These are phyloP conservation scores for Neodon shergylaensis DNA, from an alignment of 2,113 vertebrate genomes.

Conservation along the genomic window DNA sequence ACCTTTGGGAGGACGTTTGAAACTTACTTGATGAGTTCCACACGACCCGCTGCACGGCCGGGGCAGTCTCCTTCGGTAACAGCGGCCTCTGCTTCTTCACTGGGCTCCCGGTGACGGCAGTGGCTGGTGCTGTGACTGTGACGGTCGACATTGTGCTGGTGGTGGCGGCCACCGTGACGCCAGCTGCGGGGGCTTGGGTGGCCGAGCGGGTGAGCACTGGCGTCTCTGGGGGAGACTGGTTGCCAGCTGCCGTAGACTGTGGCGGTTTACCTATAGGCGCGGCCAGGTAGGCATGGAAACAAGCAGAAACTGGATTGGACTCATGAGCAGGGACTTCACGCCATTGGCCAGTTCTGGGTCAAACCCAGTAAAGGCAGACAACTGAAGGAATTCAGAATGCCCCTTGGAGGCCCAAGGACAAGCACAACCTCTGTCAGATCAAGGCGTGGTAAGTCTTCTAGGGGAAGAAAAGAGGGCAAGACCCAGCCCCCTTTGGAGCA, in stretches of 20 bases:
- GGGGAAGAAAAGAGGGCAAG: not conserved
- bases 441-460: fast-evolving
- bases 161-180: slow-evolving; percentile 88
- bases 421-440: fast-evolving
- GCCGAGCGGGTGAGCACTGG: slow-evolving; percentile 88
- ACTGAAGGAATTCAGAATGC: fast-evolving
- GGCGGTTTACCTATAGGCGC: slow-evolving; percentile 89
- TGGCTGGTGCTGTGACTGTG: slow-evolving; percentile 82
- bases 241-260: slow-evolving; percentile 85
- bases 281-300: not conserved
- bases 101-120: slow-evolving; percentile 87
- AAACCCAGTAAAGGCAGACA: not conserved
- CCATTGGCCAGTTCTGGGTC: not conserved
- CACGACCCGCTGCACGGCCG: slow-evolving; percentile 93
- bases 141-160: slow-evolving; percentile 81
- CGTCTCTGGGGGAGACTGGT: slow-evolving; percentile 86
- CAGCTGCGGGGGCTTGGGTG: slow-evolving; percentile 85
- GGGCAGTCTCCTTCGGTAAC: slow-evolving; percentile 95
- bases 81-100: slow-evolving; percentile 98
- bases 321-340: fast-evolving
- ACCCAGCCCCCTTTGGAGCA: not conserved
- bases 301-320: not conserved
- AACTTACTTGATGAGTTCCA: slow-evolving; percentile 97
- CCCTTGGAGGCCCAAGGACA: fast-evolving
- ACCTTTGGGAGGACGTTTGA: slow-evolving; percentile 97